A percentile compares a stretch with the other conserved stretches of the same genome.
Evolutionary conservation across 2,797 vertebrate species (phyloP).

Genomic region (Acropternis orthonyx): DNA sequence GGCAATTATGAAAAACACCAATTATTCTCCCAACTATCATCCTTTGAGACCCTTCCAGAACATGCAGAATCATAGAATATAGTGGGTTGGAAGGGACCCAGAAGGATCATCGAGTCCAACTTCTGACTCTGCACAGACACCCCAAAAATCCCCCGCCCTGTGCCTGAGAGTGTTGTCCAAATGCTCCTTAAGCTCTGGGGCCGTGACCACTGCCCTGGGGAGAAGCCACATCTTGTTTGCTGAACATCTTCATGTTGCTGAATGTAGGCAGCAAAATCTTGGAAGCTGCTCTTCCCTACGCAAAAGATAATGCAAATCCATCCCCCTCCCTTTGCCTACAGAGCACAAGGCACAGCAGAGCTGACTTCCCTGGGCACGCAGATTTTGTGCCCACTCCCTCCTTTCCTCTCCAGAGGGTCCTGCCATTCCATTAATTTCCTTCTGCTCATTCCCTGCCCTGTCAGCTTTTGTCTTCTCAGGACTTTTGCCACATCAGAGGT

Average conservation of each 20-base stretch:
- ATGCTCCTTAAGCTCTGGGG: too few relatives aligned
- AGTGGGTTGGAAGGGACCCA: background rate
- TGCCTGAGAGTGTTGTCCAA: too few relatives aligned
- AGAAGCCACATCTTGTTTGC: background rate
- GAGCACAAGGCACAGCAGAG: background rate
- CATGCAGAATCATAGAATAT: background rate
- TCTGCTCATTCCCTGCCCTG: background rate
- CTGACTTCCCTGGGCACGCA: accelerated
- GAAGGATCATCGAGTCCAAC: too few relatives aligned
- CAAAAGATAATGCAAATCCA: background rate
- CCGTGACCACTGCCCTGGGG: background rate
- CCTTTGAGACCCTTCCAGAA: background rate
- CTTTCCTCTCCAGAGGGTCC: background rate
- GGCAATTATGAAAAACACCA: accelerated
- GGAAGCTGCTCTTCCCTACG: background rate
- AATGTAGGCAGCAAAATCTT: background rate
- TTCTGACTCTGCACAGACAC: too few relatives aligned
- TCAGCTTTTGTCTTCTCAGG: background rate
- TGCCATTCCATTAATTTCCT: background rate
- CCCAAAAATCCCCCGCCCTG: too few relatives aligned
- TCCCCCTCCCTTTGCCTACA: background rate
- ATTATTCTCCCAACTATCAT: accelerated
- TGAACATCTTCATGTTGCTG: background rate
- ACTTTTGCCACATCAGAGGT: background rate
- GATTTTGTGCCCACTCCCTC: background rate